Conservation (phyloP, 2,113 vertebrate genomes). For the Penelope pileata region DNA sequence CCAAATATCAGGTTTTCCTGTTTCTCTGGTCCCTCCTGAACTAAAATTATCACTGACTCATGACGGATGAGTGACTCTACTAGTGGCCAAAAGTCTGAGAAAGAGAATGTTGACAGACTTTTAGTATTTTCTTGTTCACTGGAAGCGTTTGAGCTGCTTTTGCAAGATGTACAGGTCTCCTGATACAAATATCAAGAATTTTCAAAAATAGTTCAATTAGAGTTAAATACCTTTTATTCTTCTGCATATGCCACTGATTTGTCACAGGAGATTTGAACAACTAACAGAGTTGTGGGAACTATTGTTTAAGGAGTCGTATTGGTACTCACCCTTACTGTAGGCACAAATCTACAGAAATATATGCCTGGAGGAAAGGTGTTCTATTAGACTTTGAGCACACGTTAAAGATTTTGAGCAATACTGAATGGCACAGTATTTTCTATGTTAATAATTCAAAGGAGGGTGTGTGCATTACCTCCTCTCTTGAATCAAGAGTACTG, state of each 20-base stretch:
- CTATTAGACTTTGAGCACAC: not conserved
- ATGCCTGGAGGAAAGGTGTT: not conserved
- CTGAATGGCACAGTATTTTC: not conserved
- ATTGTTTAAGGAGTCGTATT: not conserved
- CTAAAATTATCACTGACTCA: not conserved
- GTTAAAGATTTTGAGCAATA: not conserved
- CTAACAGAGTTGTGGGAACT: not conserved
- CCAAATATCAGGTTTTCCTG: not conserved
- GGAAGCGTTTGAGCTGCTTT: not conserved
- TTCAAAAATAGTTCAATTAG: not conserved
- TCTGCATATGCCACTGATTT: not conserved
- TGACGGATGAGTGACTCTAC: not conserved
- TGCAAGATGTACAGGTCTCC: not conserved
- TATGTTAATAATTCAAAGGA: not conserved
- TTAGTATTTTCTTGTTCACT: not conserved
- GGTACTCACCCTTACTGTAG: accelerated
- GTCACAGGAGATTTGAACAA: not conserved
- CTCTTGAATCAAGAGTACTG: not conserved
- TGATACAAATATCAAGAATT: not conserved
- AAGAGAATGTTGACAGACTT: not conserved
- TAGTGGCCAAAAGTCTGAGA: not conserved
- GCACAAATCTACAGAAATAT: not conserved
- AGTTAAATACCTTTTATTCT: constrained; percentile 19
- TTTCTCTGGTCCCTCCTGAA: not conserved
- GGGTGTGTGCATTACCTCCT: not conserved